phyloP scores from a whole-genome alignment of 2,113 vertebrate genomes.

The Rhinopomastus cyanomelas region DNA sequence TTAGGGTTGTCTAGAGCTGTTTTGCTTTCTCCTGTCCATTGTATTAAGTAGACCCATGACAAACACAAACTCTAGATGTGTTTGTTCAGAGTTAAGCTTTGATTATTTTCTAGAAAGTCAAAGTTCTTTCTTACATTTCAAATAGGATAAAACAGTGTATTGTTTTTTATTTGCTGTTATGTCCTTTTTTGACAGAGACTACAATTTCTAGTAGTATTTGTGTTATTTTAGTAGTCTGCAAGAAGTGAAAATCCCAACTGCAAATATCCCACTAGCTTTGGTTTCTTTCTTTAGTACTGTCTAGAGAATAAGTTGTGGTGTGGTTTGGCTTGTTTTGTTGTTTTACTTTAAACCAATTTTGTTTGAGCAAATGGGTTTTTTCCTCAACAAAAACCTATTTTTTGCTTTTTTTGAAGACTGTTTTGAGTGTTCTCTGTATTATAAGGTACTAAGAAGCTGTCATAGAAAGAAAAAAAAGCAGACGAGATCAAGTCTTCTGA shows the following conservation, averaged over 20 bases:
- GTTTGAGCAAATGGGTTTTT: neutral
- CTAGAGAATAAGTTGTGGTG: neutral
- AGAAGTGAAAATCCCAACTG: neutral
- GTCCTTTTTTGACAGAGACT: neutral
- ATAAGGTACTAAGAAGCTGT: neutral
- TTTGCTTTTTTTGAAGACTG: neutral
- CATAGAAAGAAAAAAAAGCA: neutral
- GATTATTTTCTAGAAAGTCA: neutral
- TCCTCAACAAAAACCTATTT: no score
- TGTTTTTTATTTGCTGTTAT: neutral
- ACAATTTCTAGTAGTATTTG: neutral
- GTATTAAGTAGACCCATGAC: neutral
- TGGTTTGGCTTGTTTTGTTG: fast-evolving
- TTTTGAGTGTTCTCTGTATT: neutral
- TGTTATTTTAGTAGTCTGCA: neutral
- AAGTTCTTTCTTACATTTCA: neutral
- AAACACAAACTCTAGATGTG: neutral
- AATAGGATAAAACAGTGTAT: neutral
- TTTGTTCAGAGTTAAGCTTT: neutral
- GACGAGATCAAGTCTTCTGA: neutral
- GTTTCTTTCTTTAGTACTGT: neutral
- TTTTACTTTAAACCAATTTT: neutral
- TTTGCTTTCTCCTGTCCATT: neutral
- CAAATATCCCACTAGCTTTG: neutral
- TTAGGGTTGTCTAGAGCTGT: neutral